These are phyloP conservation scores for Anoplius nigerrimus DNA, from an alignment of 2,888 invertebrate species.

Conservation along the genomic window DNA sequence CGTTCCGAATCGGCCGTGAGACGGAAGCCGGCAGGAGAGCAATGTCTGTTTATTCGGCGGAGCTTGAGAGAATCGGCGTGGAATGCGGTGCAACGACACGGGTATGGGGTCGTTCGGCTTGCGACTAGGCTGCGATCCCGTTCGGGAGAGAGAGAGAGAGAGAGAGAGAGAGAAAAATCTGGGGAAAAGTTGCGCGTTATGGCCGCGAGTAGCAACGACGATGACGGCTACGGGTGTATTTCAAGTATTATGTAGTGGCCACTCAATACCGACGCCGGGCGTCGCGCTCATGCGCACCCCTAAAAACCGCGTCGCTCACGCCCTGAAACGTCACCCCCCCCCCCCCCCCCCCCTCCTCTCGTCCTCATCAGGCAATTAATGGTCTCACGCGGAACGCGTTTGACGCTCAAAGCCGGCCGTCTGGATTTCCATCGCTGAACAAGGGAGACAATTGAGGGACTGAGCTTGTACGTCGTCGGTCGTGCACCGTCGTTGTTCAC, in stretches of 20 bases:
- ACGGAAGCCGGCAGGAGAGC: neutral
- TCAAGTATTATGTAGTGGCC: constrained; percentile 41
- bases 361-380: no score
- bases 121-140: no score
- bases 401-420: no score
- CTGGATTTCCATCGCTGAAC: no score
- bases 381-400: no score
- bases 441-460: no score
- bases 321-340: constrained; percentile 24
- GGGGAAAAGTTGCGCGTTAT: no score
- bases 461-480: no score
- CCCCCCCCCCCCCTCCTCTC: no score
- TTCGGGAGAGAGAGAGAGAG: neutral
- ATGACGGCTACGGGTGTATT: neutral
- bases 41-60: neutral
- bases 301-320: constrained; percentile 41
- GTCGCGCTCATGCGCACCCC: constrained; percentile 52
- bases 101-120: neutral
- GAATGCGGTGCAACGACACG: neutral
- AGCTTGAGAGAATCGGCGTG: no score
- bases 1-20: neutral
- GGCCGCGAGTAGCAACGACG: neutral
- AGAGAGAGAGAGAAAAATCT: neutral
- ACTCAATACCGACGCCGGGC: constrained; percentile 48
- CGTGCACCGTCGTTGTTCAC: no score